Base-by-base conservation (phyloP, 2,113 vertebrate genomes). In the Apistogramma diplotaenia region DNA sequence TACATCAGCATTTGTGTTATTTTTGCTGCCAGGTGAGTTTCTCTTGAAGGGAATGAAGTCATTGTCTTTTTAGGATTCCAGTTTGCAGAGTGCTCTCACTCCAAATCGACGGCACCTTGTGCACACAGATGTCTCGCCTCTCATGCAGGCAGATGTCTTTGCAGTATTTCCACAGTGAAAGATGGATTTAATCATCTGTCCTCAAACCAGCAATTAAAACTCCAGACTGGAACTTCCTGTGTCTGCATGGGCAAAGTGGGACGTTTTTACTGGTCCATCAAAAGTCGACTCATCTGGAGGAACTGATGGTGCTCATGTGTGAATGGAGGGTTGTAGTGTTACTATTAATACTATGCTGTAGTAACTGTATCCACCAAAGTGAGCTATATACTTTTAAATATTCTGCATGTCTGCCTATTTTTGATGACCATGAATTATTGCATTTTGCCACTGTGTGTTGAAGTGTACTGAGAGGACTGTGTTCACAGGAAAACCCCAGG, bases 171-270 rank as follows among this genome's bases (percentile, higher is more conserved):
- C 84, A 81, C 61, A 55, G 53, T 53, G n/a, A 88, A 81, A 81
- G 61, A 91, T 88, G 82, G 84, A 87, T 91, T 83, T 54, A 81
- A 90, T 91, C 76, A 88, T 85, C 60, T 79, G 74, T 88, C 88
- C 81, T 87, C 77, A 77, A 76, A 56, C 77, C 74, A 80, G 61
- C 29, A 89, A 73, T 81, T 72, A 74, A 71, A 73, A 67, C 51
- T 65, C 76, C 84, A 91, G 87, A 88, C 87, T 76, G 84, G 81
- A 85, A 86, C 87, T 86, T 89, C 90, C 87, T 86, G 87, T 61
- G 87, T 89, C 88, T 86, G 88, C 60, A 10, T 82, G 83, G 77
- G 33, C 82, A 54, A 62, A 84, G 51, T 33, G 60, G 72, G 83
- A 89, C 76, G 73, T 75, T 83, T 91, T 88, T 86, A 86, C 78